phyloP scores from a whole-genome alignment of 2,113 vertebrate species.

The Python bivittatus region DNA sequence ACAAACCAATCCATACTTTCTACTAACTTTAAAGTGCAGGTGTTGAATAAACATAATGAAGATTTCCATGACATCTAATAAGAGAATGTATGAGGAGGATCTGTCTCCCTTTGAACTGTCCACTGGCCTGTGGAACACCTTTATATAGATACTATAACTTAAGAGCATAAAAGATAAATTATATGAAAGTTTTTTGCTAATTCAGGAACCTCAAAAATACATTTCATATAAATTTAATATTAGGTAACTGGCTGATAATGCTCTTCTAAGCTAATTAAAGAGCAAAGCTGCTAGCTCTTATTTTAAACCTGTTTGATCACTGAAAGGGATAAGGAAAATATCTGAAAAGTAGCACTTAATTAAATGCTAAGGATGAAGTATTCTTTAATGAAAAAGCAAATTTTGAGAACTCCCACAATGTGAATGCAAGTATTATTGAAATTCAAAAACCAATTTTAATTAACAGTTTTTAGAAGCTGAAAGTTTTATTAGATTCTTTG shows the following conservation, averaged over 20 bases:
- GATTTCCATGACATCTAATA: not conserved
- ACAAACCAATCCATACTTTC: not conserved
- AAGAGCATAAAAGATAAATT: not conserved
- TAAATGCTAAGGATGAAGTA: not conserved
- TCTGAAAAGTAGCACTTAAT: not conserved
- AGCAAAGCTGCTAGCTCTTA: not conserved
- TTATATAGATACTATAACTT: not conserved
- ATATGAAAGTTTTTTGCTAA: not conserved
- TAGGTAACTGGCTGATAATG: not conserved
- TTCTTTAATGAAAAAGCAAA: not conserved
- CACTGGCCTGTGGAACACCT: not conserved
- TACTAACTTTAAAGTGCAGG: not conserved
- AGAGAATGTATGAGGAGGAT: not conserved
- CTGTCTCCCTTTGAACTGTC: not conserved
- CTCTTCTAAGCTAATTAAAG: not conserved
- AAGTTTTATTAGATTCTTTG: not conserved
- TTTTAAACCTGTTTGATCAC: not conserved
- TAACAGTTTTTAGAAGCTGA: not conserved
- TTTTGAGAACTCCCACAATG: not conserved
- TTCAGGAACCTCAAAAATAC: not conserved
- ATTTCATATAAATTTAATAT: not conserved
- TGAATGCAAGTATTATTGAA: not conserved
- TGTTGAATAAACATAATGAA: not conserved
- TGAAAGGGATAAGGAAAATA: not conserved
- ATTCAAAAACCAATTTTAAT: not conserved